These are phyloP conservation scores for Ophion ellenae DNA, from an alignment of 2,888 invertebrate species.

Conservation along the genomic window DNA sequence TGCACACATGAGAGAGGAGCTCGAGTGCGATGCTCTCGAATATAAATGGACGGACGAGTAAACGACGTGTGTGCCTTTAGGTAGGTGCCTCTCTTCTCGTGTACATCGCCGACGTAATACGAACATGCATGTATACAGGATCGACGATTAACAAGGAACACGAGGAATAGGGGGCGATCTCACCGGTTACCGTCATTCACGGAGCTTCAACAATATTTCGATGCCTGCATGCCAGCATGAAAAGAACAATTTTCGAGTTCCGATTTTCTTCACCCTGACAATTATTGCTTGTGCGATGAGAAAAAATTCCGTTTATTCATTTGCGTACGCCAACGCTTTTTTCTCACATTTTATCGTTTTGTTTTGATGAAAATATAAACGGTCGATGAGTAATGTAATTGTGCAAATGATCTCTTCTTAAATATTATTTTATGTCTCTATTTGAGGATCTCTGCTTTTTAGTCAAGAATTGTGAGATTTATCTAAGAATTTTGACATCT, in stretches of 20 bases:
- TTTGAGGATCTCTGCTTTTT: too few species aligned
- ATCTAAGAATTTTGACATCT: too few species aligned
- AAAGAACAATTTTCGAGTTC: neutral
- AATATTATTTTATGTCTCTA: too few species aligned
- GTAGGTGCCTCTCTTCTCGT: conserved; percentile 46
- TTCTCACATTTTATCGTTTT: too few species aligned
- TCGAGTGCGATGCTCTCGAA: conserved; percentile 64
- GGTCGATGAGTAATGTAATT: too few species aligned
- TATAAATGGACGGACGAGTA: conserved; percentile 63
- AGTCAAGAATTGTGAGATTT: too few species aligned
- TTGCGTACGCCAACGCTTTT: too few species aligned
- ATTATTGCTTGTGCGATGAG: too few species aligned
- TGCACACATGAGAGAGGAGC: conserved; percentile 37
- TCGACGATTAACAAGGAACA: conserved; percentile 52
- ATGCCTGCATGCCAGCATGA: neutral
- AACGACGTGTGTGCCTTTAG: conserved; percentile 56
- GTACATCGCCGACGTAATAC: conserved; percentile 47
- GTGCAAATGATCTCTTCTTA: too few species aligned
- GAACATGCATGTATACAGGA: conserved; percentile 39
- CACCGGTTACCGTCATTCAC: conserved; percentile 39
- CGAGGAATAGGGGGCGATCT: conserved; percentile 4
- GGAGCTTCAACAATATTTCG: neutral
- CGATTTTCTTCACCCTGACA: too few species aligned
- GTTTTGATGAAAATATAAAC: too few species aligned
- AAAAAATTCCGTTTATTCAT: too few species aligned